Conservation (phyloP, 2,888 invertebrate species). For the Drosophila nigricruria region DNA sequence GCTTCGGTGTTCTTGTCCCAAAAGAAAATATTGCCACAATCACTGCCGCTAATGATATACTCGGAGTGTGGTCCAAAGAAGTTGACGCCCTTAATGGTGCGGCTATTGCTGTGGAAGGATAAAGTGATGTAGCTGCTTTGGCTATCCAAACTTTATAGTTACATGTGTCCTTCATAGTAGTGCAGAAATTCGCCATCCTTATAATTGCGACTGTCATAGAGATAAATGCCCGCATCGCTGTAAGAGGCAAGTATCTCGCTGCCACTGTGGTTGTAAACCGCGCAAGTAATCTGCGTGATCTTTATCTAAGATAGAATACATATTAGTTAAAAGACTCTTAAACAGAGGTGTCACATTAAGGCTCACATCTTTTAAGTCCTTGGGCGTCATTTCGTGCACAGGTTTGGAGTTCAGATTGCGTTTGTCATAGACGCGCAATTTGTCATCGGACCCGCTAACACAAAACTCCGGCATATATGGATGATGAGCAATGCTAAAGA, state of each 20-base stretch:
- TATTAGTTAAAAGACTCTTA: background rate
- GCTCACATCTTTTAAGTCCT: constrained; percentile 50
- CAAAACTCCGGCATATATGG: constrained; percentile 93
- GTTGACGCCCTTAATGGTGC: constrained; percentile 95
- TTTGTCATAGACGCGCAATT: constrained; percentile 91
- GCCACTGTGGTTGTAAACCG: constrained; percentile 96
- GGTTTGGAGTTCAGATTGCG: constrained; percentile 86
- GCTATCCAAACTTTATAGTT: constrained; percentile 32
- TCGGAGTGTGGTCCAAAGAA: constrained; percentile 97
- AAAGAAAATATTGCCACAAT: constrained; percentile 94
- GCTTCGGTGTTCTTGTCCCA: constrained; percentile 96
- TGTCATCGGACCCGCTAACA: constrained; percentile 93
- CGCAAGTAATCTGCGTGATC: constrained; percentile 91
- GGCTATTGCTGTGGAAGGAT: constrained; percentile 86
- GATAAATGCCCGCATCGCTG: constrained; percentile 96
- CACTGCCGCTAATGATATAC: constrained; percentile 96
- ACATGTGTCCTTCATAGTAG: constrained; percentile 88
- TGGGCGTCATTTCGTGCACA: constrained; percentile 86
- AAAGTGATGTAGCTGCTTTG: too few species aligned
- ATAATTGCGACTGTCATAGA: constrained; percentile 90
- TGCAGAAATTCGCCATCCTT: constrained; percentile 85
- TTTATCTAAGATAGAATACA: constrained; percentile 45
- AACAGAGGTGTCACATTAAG: background rate
- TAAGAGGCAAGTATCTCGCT: constrained; percentile 96
- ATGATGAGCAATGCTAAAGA: constrained; percentile 95